phyloP scores from a whole-genome alignment of 2,888 invertebrate genomes.

The Temnothorax unifasciatus region DNA sequence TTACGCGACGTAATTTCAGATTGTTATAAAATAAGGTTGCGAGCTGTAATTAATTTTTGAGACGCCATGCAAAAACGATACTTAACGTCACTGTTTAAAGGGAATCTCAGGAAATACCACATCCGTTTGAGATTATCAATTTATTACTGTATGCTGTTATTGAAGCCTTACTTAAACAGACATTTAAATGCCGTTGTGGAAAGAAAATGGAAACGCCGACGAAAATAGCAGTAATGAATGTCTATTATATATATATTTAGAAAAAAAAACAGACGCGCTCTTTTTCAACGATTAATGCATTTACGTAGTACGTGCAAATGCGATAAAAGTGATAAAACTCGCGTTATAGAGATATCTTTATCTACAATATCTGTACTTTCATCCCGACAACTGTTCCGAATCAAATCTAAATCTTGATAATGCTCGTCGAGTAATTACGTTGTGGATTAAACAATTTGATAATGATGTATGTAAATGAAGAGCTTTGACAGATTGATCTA shows the following conservation, averaged over 20 bases:
- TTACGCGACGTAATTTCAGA: background rate
- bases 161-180: background rate
- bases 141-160: background rate
- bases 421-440: background rate
- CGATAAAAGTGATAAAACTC: background rate
- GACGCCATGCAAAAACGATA: background rate
- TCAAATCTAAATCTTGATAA: background rate
- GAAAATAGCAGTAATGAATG: background rate
- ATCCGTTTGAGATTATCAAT: background rate
- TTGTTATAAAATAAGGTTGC: background rate
- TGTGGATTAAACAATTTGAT: constrained; percentile 8
- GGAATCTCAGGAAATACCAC: background rate
- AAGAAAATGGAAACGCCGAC: background rate
- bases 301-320: background rate
- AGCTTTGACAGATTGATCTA: background rate
- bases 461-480: background rate
- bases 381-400: background rate
- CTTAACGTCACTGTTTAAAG: background rate
- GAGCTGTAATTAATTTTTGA: background rate
- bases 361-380: background rate
- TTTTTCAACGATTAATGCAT: too few relatives aligned
- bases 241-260: background rate
- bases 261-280: background rate
- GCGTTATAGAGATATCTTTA: constrained; percentile 18
- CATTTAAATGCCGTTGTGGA: constrained; percentile 5